phyloP scores from a whole-genome alignment of 2,797 vertebrate genomes.

The Sphenopsis melanotis region DNA sequence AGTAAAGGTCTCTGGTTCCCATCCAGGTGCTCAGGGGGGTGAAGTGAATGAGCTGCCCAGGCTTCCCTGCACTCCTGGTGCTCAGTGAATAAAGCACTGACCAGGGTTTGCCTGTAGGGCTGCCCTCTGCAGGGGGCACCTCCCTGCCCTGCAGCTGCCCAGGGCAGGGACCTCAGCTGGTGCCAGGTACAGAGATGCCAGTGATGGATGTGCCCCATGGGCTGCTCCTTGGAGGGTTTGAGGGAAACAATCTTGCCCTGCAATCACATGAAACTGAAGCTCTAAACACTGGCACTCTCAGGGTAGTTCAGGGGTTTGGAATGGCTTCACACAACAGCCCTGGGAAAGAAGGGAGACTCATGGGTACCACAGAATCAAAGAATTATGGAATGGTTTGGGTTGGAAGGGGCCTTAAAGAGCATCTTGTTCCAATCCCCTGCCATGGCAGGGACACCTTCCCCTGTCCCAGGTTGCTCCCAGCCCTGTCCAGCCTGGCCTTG shows the following conservation, averaged over 20 bases:
- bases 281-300: accelerated
- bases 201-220: background rate
- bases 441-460: accelerated
- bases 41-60: background rate
- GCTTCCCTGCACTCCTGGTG: background rate
- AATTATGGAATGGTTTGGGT: background rate
- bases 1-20: background rate
- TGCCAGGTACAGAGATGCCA: background rate
- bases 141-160: background rate
- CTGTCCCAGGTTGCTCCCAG: accelerated
- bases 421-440: background rate
- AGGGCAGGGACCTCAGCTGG: background rate
- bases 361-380: background rate
- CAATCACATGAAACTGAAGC: background rate
- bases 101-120: background rate
- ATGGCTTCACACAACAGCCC: no score
- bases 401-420: accelerated
- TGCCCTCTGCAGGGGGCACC: background rate
- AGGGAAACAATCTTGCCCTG: background rate
- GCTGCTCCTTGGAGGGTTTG: background rate
- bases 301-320: background rate
- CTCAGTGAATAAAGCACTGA: background rate
- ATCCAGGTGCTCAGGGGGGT: background rate
- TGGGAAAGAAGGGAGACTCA: background rate
- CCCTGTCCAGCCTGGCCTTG: accelerated